Evolutionary conservation across 2,113 vertebrate genomes (phyloP), one percentile per base, ranked within the genome.

Genomic region (Onychorhynchus coronatus): DNA sequence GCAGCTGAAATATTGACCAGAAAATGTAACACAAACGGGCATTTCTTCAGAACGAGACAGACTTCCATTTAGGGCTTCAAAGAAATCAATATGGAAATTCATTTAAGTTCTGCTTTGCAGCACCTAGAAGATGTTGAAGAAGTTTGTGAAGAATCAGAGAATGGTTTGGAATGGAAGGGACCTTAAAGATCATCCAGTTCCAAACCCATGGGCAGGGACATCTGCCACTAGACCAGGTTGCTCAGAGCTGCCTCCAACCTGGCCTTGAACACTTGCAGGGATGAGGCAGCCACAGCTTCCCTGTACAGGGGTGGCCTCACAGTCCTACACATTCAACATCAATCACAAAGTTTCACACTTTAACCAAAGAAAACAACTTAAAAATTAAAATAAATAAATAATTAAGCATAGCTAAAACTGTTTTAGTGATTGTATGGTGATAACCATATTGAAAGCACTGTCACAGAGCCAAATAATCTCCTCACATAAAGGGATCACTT

Each of bases 1-100:
- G 99, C 99, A 96, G 98, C 98, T 98, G 50, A 78, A 96, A 95
- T 1, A 18, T 31, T 18, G 14, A 79, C 20, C 41, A 75, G 28
- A 58, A 47, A 63, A 89, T 14, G 33, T 41, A 41, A 41, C 46
- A 68, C 49, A 82, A n/a, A 37, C 21, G 33, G 19, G 27, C 5
- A 66, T 28, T 82, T 46, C 72, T 56, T 39, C 35, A 70, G 18
- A 49, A n/a, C 35, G 6, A 61, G 46, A 75, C 22, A 70, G 41
- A 44, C 66, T 44, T 58, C 35, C n/a, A 55, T 11, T 25, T 1
- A 4, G 5, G n/a, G 30, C 21, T 50, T 30, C 24, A 41, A 50
- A 55, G 37, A 70, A 72, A 56, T 46, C 16, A 3, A 2, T 5
- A 24, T 3, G 35, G 73, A 58, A 67, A 76, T 67, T 47, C 3